These are phyloP conservation scores for Mya arenaria DNA, from an alignment of 1,140 invertebrate species.

Conservation along the genomic window DNA sequence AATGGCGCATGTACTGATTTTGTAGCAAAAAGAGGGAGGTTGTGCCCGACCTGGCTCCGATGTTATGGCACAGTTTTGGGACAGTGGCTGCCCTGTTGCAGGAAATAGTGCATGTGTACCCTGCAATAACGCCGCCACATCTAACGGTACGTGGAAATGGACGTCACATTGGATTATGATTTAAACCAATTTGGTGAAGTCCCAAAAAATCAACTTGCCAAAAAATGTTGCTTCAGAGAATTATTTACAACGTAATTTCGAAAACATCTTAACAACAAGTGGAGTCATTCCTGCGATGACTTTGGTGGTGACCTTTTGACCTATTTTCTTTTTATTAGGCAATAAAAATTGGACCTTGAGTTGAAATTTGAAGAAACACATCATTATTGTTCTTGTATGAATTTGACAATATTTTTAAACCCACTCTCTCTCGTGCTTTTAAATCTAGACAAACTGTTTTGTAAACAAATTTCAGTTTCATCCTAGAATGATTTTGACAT, in stretches of 20 bases:
- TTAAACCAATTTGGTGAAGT: no score
- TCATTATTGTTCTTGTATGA: no score
- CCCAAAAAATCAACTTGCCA: no score
- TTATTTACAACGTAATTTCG: background rate
- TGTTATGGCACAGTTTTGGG: constrained; percentile 99
- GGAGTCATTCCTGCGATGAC: background rate
- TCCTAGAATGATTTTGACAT: background rate
- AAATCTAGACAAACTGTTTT: background rate
- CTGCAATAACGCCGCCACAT: constrained; percentile 97
- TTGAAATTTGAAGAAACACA: no score
- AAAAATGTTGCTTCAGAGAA: background rate
- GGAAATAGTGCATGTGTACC: constrained; percentile 96
- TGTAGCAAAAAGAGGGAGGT: constrained; percentile 97
- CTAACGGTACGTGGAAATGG: constrained; percentile 86
- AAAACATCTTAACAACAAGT: background rate
- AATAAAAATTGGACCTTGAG: no score
- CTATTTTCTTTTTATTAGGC: background rate
- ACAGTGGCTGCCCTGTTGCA: constrained; percentile 97
- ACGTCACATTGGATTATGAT: background rate
- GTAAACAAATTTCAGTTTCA: background rate
- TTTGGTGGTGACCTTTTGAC: background rate
- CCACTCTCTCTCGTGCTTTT: no score
- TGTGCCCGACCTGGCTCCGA: constrained; percentile 96
- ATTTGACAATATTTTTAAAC: no score
- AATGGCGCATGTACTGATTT: background rate